Evolutionary conservation across 2,113 vertebrate genomes (phyloP).

Genomic region (Gallinago media): DNA sequence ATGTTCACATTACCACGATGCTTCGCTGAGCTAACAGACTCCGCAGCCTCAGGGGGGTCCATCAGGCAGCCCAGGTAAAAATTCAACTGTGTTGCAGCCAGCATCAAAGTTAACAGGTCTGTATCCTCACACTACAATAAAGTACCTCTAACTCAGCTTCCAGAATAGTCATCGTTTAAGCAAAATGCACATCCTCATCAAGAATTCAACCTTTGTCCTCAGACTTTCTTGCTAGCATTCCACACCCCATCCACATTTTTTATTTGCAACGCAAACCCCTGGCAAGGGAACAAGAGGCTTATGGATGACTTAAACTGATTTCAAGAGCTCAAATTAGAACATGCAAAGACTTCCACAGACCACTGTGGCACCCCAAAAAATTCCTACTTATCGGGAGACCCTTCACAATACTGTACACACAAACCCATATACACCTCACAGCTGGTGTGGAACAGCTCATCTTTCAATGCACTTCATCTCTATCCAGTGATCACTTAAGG

Average conservation of each 20-base stretch:
- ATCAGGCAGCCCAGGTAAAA: too few relatives aligned
- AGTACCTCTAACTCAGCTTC: background rate
- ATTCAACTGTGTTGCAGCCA: too few relatives aligned
- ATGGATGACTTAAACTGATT: background rate
- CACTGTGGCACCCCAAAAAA: too few relatives aligned
- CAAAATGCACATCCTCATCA: background rate
- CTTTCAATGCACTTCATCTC: background rate
- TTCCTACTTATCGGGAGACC: background rate
- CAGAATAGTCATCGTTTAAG: background rate
- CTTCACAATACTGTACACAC: fast-evolving
- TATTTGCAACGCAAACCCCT: background rate
- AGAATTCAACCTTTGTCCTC: background rate
- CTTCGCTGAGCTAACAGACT: background rate
- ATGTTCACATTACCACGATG: background rate
- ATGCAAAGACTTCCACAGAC: background rate
- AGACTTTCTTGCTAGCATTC: background rate
- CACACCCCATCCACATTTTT: background rate
- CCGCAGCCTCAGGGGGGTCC: background rate
- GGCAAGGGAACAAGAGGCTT: background rate
- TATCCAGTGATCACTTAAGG: too few relatives aligned
- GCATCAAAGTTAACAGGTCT: background rate
- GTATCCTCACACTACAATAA: background rate
- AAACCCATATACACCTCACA: fast-evolving
- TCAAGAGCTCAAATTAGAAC: background rate
- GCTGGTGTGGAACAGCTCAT: background rate